These are phyloP conservation scores for Ganaspis sp. DNA, from an alignment of 1,140 invertebrate genomes.

Conservation along the genomic window DNA sequence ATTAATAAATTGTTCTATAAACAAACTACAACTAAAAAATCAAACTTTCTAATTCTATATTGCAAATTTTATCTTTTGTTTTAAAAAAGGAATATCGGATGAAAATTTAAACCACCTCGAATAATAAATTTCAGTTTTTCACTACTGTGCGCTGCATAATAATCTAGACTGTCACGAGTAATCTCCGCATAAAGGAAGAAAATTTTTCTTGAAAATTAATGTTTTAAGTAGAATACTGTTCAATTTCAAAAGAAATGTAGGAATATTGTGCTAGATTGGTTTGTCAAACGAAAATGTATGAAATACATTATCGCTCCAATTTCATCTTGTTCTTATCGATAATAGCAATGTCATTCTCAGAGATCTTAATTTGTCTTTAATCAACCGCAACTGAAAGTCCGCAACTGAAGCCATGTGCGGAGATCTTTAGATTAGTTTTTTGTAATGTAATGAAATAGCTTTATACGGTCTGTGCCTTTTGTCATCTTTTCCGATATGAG, in stretches of 20 bases:
- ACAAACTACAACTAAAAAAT: too few relatives aligned
- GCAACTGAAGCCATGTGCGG: slow-evolving; percentile 13
- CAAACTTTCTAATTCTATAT: too few relatives aligned
- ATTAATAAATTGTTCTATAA: too few relatives aligned
- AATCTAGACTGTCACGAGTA: too few relatives aligned
- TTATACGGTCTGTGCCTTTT: neutral
- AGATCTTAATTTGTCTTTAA: slow-evolving; percentile 25
- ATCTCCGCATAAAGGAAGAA: too few relatives aligned
- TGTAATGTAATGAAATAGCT: neutral
- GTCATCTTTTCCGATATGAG: neutral
- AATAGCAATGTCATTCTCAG: neutral
- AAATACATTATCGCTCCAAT: neutral
- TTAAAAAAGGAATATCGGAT: too few relatives aligned
- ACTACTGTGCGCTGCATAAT: too few relatives aligned
- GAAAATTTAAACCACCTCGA: too few relatives aligned
- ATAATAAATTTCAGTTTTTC: too few relatives aligned
- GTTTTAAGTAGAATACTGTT: neutral
- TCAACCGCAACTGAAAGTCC: slow-evolving; percentile 19
- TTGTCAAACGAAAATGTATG: neutral
- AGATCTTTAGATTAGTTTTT: slow-evolving; percentile 11
- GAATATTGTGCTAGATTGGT: neutral
- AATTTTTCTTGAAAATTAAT: neutral
- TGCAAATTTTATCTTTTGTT: too few relatives aligned
- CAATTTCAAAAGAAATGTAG: neutral
- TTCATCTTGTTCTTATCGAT: slow-evolving; percentile 24